Evolutionary conservation across 1,140 invertebrate species (phyloP).

Genomic region (Hylaeus volcanicus): DNA sequence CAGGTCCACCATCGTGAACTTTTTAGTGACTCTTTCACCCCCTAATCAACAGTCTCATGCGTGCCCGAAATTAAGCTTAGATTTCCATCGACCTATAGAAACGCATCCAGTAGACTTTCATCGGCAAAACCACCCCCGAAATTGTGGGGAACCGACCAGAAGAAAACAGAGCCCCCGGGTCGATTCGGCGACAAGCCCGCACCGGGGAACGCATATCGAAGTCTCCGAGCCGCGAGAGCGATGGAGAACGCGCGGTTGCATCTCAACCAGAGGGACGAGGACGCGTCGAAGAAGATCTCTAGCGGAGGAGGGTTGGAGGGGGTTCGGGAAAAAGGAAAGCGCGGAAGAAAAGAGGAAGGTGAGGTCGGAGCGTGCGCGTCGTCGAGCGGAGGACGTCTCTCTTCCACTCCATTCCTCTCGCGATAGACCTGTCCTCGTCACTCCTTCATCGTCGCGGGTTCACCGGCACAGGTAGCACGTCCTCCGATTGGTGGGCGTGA

Average conservation of each 20-base stretch:
- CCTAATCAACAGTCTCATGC: too few relatives aligned
- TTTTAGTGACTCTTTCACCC: too few relatives aligned
- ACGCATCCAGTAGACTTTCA: too few relatives aligned
- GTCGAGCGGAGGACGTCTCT: constrained; percentile 51
- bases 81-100: too few relatives aligned
- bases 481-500: constrained; percentile 72
- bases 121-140: not conserved
- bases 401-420: not conserved
- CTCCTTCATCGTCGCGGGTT: constrained; percentile 29
- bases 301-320: constrained; percentile 30
- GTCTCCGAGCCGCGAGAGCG: constrained; percentile 38
- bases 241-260: constrained; percentile 13
- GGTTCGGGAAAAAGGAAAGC: constrained; percentile 17
- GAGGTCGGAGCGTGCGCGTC: constrained; percentile 61
- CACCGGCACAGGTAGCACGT: constrained; percentile 60
- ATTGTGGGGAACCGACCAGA: not conserved
- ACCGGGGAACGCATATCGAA: constrained; percentile 11
- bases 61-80: not conserved
- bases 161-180: constrained; percentile 39
- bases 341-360: constrained; percentile 38
- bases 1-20: too few relatives aligned
- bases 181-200: not conserved
- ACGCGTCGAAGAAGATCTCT: constrained; percentile 33
- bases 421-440: not conserved
- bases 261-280: constrained; percentile 8